Base-by-base conservation (phyloP, 2,888 invertebrate species). In the Exocentrus adspersus region DNA sequence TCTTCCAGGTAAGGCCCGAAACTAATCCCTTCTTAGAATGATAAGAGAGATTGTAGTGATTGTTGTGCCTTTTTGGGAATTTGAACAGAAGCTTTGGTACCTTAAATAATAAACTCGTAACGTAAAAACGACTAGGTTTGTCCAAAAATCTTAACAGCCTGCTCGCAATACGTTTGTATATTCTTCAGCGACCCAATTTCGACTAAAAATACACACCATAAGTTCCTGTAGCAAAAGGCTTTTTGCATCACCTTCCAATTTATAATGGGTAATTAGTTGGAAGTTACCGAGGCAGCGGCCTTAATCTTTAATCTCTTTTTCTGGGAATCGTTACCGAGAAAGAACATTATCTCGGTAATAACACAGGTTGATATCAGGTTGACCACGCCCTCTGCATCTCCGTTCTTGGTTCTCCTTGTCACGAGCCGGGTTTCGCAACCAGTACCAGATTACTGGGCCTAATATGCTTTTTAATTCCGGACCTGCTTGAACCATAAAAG, bases 341-440 rank as follows among this genome's bases (percentile, higher is more conserved):
- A 77, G 76, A 78, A 72, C 71, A 73, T 78, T 78, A 79, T 79
- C 79, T 77, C 67, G 67, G 75, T 79, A 79, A 79, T 78, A 78
- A 78, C 70, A 78, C 71, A 70, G 75, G 67, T 68, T 71, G 70
- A 72, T 71, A 69, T 71, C 69, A 24, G 28, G 24, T 64, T 62
- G 63, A 66, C 68, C 75, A 74, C 76, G 76, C 77, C 77, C 72
- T 60, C 42, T 60, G 60, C 66, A 75, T 73, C 75, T 73, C 67
- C 62, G 57, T 53, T 65, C 68, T 69, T 37, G 41, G 42, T 28
- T 28, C 30, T 2, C 1, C 43, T 14, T 28, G 54, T 45, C 24
- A 45, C 30, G 30, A 43, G 53, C 42, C 24, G n/a, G 17, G 24
- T 32, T 51, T 51, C 19, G 19, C 30, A 51, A 51, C 30, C 28